Conservation (phyloP, 1,140 invertebrate species). For the Achatina immaculata region DNA sequence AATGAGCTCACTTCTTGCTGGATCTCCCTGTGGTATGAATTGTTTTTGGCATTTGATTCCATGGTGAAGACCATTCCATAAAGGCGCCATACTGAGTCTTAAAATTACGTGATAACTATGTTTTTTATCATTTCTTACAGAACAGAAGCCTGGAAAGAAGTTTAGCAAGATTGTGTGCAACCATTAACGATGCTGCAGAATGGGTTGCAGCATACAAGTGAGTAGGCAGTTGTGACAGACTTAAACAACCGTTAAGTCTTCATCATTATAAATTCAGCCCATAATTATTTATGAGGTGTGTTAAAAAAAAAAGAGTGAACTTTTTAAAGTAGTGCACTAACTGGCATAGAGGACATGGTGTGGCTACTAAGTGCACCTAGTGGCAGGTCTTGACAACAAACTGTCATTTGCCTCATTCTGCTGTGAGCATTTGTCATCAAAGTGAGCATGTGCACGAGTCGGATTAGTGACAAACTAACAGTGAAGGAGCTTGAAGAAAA, state of each 20-base stretch:
- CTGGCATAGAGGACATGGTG: too few species aligned
- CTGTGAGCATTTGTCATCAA: neutral
- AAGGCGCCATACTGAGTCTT: too few species aligned
- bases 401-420: too few species aligned
- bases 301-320: neutral
- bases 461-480: too few species aligned
- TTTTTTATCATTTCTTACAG: neutral
- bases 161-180: constrained; percentile 23
- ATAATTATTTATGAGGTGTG: neutral
- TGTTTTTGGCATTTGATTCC: too few species aligned
- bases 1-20: too few species aligned
- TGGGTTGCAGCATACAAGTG: constrained; percentile 16
- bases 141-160: constrained; percentile 14
- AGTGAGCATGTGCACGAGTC: neutral
- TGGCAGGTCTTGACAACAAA: too few species aligned
- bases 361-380: too few species aligned
- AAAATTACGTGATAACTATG: neutral
- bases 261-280: neutral
- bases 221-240: neutral
- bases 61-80: too few species aligned
- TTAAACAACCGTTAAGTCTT: too few species aligned
- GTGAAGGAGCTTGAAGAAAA: too few species aligned
- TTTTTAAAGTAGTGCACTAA: neutral
- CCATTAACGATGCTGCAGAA: neutral
- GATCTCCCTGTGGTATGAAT: too few species aligned